Evolutionary conservation across 53 echinoderm and acorn worm genomes (phyloP).

Genomic region (Temnopleurus reevesii): DNA sequence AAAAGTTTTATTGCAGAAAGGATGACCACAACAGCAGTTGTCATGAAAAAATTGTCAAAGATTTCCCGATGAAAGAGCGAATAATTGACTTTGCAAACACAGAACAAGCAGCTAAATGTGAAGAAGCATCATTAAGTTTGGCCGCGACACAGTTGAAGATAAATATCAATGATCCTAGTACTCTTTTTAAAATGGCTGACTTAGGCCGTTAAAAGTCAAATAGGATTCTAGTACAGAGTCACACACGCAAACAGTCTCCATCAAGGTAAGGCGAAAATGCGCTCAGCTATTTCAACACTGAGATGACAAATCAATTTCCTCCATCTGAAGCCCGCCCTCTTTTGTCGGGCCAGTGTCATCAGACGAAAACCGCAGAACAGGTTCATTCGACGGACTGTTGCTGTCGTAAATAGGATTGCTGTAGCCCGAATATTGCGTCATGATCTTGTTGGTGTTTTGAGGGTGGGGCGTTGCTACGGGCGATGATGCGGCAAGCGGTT

Average conservation of each 20-base stretch:
- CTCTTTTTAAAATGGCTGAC: neutral
- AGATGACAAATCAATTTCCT: slow-evolving; percentile 43
- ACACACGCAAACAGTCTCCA: neutral
- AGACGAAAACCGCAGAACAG: neutral
- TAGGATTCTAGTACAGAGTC: neutral
- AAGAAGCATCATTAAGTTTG: neutral
- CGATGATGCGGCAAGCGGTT: neutral
- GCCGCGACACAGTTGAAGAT: neutral
- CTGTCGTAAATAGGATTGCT: slow-evolving; percentile 64
- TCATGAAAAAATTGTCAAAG: neutral
- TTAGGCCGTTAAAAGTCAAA: neutral
- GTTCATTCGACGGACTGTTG: neutral
- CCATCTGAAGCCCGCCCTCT: slow-evolving; percentile 43
- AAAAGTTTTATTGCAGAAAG: neutral
- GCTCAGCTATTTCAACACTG: neutral
- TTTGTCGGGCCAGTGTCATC: neutral
- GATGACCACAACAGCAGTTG: neutral
- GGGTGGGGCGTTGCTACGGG: slow-evolving; percentile 24
- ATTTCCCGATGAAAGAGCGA: neutral
- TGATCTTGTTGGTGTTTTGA: slow-evolving; percentile 43
- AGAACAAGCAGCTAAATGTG: neutral
- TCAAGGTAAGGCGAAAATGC: neutral
- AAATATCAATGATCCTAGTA: no score
- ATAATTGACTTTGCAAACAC: neutral
- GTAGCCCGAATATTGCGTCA: slow-evolving; percentile 63